Percentiles rank a stretch among this genome's conserved stretches.
These are phyloP conservation scores for Peromyscus californicus DNA, from an alignment of 2,113 vertebrate genomes.

Conservation along the genomic window DNA sequence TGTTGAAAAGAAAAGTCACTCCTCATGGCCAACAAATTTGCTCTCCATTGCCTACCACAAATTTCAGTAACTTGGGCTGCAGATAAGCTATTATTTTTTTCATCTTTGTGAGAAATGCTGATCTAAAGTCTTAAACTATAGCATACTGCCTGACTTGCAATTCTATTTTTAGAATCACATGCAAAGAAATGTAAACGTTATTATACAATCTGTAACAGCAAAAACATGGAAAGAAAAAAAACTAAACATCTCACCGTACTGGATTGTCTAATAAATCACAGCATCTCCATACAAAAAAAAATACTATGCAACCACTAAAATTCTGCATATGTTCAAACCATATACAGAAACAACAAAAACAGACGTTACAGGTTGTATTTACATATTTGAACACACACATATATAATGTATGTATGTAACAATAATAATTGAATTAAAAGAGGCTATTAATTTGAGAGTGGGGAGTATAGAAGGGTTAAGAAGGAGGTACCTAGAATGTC, in stretches of 20 bases:
- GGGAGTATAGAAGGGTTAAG: background rate
- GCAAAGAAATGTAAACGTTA: constrained; percentile 56
- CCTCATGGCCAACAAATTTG: constrained; percentile 66
- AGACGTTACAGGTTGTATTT: background rate
- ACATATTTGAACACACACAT: background rate
- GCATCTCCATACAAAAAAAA: background rate
- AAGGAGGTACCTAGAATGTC: background rate
- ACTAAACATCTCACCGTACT: background rate
- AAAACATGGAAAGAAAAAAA: background rate
- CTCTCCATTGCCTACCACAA: constrained; percentile 70
- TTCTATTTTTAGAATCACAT: constrained; percentile 53
- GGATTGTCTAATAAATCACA: constrained; percentile 12
- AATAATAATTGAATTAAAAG: background rate
- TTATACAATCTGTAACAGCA: constrained; percentile 8
- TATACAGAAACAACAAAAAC: background rate
- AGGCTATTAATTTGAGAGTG: background rate
- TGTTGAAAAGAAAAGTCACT: constrained; percentile 56
- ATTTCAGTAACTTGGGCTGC: constrained; percentile 59
- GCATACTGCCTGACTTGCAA: background rate
- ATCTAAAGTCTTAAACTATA: constrained; percentile 53
- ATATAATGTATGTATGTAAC: background rate
- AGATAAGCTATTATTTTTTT: constrained; percentile 70
- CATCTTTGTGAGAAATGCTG: constrained; percentile 62
- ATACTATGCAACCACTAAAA: background rate
- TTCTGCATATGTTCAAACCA: background rate